Percentiles rank a stretch among this genome's conserved stretches.
Conservation (phyloP, 2,113 vertebrate species). For the Poicephalus gulielmi region DNA sequence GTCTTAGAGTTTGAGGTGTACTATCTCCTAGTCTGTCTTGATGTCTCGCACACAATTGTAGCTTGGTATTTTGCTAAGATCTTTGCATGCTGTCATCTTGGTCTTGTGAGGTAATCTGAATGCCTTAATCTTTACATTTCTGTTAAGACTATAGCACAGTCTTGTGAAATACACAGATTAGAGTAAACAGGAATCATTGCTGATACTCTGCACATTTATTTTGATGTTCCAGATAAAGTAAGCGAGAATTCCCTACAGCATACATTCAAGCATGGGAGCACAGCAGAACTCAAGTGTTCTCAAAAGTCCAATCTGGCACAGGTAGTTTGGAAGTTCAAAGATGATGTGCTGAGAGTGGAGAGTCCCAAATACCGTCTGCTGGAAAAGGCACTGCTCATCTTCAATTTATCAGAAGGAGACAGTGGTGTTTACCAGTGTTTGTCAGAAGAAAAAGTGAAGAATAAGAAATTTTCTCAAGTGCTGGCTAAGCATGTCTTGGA, state of each 20-base stretch:
- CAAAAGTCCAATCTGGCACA: slow-evolving; percentile 88
- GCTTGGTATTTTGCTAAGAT: neutral
- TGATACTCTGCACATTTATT: slow-evolving; percentile 75
- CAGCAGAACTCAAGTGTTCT: slow-evolving; percentile 87
- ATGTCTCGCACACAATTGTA: neutral
- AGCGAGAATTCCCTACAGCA: slow-evolving; percentile 75
- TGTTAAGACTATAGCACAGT: neutral
- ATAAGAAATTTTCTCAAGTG: slow-evolving; percentile 84
- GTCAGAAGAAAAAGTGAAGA: slow-evolving; percentile 83
- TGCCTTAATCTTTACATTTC: neutral
- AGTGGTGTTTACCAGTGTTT: slow-evolving; percentile 91
- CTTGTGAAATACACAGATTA: neutral
- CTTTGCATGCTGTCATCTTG: slow-evolving; percentile 12
- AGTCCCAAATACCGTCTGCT: slow-evolving; percentile 86
- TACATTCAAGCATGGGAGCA: slow-evolving; percentile 86
- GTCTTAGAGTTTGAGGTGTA: neutral
- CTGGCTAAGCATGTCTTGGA: slow-evolving; percentile 83
- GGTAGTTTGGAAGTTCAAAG: slow-evolving; percentile 87
- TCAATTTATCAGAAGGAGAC: slow-evolving; percentile 87
- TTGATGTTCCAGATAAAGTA: slow-evolving; percentile 82
- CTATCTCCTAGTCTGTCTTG: neutral
- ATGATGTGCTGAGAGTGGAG: slow-evolving; percentile 75
- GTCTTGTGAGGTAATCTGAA: slow-evolving; percentile 5
- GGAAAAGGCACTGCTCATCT: slow-evolving; percentile 86
- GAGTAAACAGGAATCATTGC: slow-evolving; percentile 6